phyloP scores from a whole-genome alignment of 2,113 vertebrate genomes.

The Apteryx mantelli region DNA sequence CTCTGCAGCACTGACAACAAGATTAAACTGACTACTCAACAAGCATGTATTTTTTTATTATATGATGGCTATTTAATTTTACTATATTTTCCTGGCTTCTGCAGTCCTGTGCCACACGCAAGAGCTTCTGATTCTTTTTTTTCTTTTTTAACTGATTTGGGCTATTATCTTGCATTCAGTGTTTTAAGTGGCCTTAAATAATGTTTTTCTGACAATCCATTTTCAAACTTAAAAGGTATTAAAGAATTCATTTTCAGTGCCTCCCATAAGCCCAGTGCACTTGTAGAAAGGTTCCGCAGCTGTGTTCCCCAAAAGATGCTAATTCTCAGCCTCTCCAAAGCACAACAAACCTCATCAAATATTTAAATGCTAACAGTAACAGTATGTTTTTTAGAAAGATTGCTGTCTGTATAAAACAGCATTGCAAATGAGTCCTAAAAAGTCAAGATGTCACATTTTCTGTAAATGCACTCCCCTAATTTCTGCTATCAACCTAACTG shows the following conservation, averaged over 20 bases:
- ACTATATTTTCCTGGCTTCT: constrained; percentile 32
- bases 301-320: neutral
- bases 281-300: neutral
- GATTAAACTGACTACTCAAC: constrained; percentile 61
- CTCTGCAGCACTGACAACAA: constrained; percentile 51
- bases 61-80: constrained; percentile 44
- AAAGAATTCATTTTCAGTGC: constrained; percentile 22
- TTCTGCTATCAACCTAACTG: neutral
- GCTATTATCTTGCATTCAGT: constrained; percentile 37
- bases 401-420: neutral
- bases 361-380: neutral
- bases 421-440: neutral
- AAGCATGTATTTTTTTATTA: constrained; percentile 42
- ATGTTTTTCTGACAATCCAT: constrained; percentile 15
- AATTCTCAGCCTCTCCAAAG: neutral
- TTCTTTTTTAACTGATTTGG: neutral
- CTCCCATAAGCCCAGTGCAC: constrained; percentile 15
- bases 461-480: neutral
- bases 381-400: neutral
- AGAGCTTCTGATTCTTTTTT: neutral
- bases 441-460: neutral
- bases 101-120: neutral
- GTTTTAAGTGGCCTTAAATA: constrained; percentile 53
- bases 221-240: constrained; percentile 44
- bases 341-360: neutral